A percentile compares a stretch with the other conserved stretches of the same genome.
Evolutionary conservation across 2,888 invertebrate genomes (phyloP).

Genomic region (Cryptus armator): DNA sequence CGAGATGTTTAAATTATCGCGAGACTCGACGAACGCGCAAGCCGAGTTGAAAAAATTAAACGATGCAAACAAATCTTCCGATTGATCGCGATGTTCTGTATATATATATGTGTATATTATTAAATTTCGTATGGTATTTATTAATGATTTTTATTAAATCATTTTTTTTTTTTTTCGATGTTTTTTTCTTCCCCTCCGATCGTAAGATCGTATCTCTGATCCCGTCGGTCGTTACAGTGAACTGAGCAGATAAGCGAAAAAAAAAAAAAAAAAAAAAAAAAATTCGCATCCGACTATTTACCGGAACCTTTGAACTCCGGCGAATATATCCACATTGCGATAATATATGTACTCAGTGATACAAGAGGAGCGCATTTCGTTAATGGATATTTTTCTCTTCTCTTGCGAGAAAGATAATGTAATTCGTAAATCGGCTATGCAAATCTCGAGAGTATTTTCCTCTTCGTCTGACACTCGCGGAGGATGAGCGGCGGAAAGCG

Average conservation of each 20-base stretch:
- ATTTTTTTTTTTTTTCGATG: not conserved
- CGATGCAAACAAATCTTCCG: not conserved
- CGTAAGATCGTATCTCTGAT: not conserved
- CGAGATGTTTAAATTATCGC: conserved; percentile 43
- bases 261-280: not conserved
- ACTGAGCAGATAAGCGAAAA: conserved; percentile 28
- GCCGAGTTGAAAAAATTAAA: not conserved
- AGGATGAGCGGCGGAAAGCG: not conserved
- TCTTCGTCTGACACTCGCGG: not conserved
- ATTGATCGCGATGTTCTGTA: not conserved
- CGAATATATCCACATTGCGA: not conserved
- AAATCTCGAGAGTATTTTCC: not conserved
- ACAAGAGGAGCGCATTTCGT: not conserved
- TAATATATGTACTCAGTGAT: not conserved
- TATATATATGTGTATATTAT: conserved; percentile 21
- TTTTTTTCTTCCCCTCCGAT: not conserved
- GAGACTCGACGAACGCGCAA: not conserved
- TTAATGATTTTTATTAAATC: not conserved
- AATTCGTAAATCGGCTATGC: not conserved
- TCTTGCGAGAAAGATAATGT: not conserved
- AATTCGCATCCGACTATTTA: conserved; percentile 20
- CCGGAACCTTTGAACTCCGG: conserved; percentile 45
- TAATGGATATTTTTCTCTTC: not conserved
- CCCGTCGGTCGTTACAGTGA: not conserved
- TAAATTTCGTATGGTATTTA: not conserved